Percentiles rank a stretch among this genome's conserved stretches.
Evolutionary conservation across 2,888 invertebrate species (phyloP).

Genomic region (Brenthis daphne): DNA sequence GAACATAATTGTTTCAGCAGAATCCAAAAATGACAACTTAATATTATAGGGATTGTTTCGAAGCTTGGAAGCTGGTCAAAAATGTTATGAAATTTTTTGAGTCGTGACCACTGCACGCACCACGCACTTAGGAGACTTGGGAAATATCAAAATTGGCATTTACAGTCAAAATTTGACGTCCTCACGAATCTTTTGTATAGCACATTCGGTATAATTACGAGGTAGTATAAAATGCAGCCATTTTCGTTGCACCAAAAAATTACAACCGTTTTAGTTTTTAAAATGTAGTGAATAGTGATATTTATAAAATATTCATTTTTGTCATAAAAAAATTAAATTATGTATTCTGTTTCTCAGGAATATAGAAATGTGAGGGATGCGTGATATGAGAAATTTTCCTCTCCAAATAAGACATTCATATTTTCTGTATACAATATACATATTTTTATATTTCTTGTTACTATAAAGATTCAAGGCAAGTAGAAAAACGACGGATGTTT

Average conservation of each 20-base stretch:
- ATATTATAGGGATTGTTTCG: neutral
- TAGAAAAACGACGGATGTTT: conserved; percentile 57
- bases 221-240: neutral
- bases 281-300: neutral
- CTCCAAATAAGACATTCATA: conserved; percentile 46
- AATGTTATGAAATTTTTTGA: neutral
- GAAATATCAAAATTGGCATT: neutral
- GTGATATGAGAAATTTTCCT: neutral
- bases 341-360: neutral
- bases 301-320: neutral
- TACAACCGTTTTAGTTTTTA: neutral
- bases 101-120: conserved; percentile 17
- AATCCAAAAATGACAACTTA: neutral
- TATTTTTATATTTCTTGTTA: conserved; percentile 54
- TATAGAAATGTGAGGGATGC: too few relatives aligned
- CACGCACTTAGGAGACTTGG: neutral
- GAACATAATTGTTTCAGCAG: conserved; percentile 10
- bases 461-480: conserved; percentile 63
- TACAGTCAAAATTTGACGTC: conserved; percentile 5
- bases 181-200: conserved; percentile 34
- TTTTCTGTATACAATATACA: conserved; percentile 49
- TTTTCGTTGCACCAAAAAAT: neutral
- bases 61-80: too few relatives aligned
- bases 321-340: neutral
- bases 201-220: conserved; percentile 22